These are phyloP conservation scores for Morpho deidamia DNA, from an alignment of 2,888 invertebrate genomes.

Conservation along the genomic window DNA sequence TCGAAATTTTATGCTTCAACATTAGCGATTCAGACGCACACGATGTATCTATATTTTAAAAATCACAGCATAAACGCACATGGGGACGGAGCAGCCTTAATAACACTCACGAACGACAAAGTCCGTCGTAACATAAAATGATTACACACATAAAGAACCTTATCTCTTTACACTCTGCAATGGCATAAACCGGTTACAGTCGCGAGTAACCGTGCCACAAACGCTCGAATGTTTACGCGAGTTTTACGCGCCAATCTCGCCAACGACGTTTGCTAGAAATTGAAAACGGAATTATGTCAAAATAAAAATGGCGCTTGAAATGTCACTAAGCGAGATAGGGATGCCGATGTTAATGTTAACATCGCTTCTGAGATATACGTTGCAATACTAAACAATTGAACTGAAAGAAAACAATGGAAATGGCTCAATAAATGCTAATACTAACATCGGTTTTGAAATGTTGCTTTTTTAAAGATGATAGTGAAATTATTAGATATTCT, in stretches of 20 bases:
- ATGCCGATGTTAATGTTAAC: slow-evolving; percentile 16
- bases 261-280: slow-evolving; percentile 55
- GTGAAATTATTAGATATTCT: no score
- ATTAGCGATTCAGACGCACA: slow-evolving; percentile 17
- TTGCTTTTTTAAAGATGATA: no score
- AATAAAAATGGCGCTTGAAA: slow-evolving; percentile 57
- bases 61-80: slow-evolving; percentile 41
- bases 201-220: slow-evolving; percentile 59
- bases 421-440: no score
- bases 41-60: slow-evolving; percentile 38
- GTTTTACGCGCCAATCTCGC: slow-evolving; percentile 72
- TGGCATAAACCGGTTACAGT: slow-evolving; percentile 67
- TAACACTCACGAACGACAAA: slow-evolving; percentile 58
- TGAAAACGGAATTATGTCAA: slow-evolving; percentile 70
- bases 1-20: slow-evolving; percentile 5
- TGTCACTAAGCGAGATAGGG: slow-evolving; percentile 18
- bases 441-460: no score
- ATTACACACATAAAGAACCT: slow-evolving; percentile 73
- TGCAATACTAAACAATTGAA: slow-evolving; percentile 49
- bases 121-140: slow-evolving; percentile 67
- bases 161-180: slow-evolving; percentile 70
- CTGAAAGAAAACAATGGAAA: slow-evolving; percentile 30
- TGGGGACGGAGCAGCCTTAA: slow-evolving; percentile 47
- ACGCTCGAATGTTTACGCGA: slow-evolving; percentile 70
- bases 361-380: slow-evolving; percentile 47